Evolutionary conservation across 2,888 invertebrate genomes (phyloP), one percentile per base, ranked within the genome.

Genomic region (Orthosia incerta): DNA sequence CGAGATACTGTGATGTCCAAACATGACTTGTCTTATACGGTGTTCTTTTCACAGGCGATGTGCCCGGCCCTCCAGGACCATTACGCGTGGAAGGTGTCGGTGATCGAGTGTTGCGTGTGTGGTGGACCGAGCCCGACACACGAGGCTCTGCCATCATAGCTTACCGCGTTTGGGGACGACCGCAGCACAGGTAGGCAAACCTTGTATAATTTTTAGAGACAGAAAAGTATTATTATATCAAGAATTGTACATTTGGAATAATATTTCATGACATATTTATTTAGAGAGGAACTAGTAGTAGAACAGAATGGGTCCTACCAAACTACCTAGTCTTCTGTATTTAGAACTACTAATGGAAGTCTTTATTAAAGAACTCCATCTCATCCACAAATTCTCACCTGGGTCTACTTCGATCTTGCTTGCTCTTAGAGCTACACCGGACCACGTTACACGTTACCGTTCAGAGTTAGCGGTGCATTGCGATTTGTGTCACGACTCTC

Each of bases 101-200:
- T 31, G 97, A 97, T 31, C 97, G 97, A 31, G 97, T 98, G 31
- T 97, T 98, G 87, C 98, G 98, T 89, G 97, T 99, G 0, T 97
- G 97, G 88, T 99, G 99, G 99, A 96, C 97, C 59, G 97, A 98
- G 15, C 98, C 99, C 0, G 97, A 97, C 79, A 97, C 97, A 18
- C 98, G 98, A 89, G 99, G 99, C 0, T 98, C 98, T 0, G 95
- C 97, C n/a, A 97, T 98, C 12, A 95, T 97, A 15, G 93, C 97
- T 68, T 99, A 99, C 92, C 97, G 97, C 55, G 95, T 99, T 26
- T 98, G 99, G 95, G 98, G 98, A 0, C 93, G 96, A n/a, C 95
- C 94, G 9, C 89, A 91, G 11, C 91, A 93, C 85, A 93, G 94
- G 95, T 93, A 80, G 13, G 9, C 26, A 18, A 39, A 13, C 2